A percentile compares a stretch with the other conserved stretches of the same genome.
phyloP scores from a whole-genome alignment of 2,797 vertebrate species.

The Microctenopoma steveboyesi region DNA sequence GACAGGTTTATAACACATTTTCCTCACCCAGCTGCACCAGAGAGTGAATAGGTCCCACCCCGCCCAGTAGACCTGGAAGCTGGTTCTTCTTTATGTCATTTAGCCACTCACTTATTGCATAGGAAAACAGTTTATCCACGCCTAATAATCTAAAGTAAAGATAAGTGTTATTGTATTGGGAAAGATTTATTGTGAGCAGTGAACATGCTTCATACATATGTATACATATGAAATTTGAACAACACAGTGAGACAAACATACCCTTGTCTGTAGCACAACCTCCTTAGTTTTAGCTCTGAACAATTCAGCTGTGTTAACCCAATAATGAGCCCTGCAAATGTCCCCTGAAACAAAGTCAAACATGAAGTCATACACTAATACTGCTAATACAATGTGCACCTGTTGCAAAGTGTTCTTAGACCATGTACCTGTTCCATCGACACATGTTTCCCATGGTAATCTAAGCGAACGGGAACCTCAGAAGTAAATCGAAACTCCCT shows the following conservation, averaged over 20 bases:
- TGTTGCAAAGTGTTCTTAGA: slow-evolving; percentile 2
- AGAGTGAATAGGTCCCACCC: slow-evolving; percentile 98
- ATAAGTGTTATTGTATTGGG: slow-evolving; percentile 1
- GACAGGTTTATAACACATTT: slow-evolving; percentile 3
- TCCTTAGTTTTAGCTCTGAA: slow-evolving; percentile 94
- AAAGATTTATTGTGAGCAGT: not conserved
- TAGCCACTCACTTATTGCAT: slow-evolving; percentile 96
- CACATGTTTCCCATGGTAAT: slow-evolving; percentile 98
- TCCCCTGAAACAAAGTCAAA: slow-evolving; percentile 85
- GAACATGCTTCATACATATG: not conserved
- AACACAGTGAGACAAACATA: slow-evolving; percentile 63
- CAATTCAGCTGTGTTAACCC: slow-evolving; percentile 97
- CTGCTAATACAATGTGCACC: not conserved
- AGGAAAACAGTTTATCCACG: slow-evolving; percentile 95
- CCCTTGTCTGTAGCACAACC: slow-evolving; percentile 96
- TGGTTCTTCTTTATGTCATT: slow-evolving; percentile 98
- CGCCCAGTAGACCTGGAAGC: slow-evolving; percentile 94
- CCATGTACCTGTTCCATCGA: slow-evolving; percentile 94
- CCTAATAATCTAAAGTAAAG: slow-evolving; percentile 89
- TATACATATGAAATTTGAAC: not conserved
- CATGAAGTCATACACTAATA: slow-evolving; percentile 11
- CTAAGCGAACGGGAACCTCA: slow-evolving; percentile 96
- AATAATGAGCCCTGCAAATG: slow-evolving; percentile 95
- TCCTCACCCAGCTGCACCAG: slow-evolving; percentile 94
- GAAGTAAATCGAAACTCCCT: slow-evolving; percentile 99